phyloP scores from a whole-genome alignment of 2,797 vertebrate genomes.

The Forpus xanthops region DNA sequence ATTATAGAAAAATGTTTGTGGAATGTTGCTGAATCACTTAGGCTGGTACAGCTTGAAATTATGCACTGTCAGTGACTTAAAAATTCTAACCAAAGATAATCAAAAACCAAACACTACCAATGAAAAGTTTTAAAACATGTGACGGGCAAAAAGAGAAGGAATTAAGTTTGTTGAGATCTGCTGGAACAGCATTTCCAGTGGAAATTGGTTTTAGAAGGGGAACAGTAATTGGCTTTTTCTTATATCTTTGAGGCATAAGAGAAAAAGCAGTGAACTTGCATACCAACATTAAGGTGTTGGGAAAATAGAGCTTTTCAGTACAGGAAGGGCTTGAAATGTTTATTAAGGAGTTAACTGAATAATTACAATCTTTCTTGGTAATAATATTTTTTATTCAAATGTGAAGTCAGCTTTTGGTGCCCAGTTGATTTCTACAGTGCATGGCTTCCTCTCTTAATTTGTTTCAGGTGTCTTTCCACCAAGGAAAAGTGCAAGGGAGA shows the following conservation, averaged over 20 bases:
- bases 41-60: not conserved
- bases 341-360: not conserved
- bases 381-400: not conserved
- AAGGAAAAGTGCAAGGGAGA: not conserved
- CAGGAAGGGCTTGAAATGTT: not conserved
- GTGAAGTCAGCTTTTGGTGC: not conserved
- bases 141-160: not conserved
- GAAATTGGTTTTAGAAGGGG: not conserved
- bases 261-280: not conserved
- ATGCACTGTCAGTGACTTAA: not conserved
- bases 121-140: not conserved
- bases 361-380: fast-evolving
- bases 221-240: not conserved
- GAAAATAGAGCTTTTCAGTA: not conserved
- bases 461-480: not conserved
- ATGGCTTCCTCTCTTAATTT: not conserved
- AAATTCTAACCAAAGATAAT: not conserved
- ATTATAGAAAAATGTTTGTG: not conserved
- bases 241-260: not conserved
- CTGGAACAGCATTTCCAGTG: not conserved
- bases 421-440: not conserved
- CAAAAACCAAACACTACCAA: not conserved
- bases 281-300: not conserved
- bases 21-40: not conserved
- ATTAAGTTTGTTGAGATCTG: not conserved